Base-by-base conservation (phyloP, 2,888 invertebrate species). In the Parnassius orleans region DNA sequence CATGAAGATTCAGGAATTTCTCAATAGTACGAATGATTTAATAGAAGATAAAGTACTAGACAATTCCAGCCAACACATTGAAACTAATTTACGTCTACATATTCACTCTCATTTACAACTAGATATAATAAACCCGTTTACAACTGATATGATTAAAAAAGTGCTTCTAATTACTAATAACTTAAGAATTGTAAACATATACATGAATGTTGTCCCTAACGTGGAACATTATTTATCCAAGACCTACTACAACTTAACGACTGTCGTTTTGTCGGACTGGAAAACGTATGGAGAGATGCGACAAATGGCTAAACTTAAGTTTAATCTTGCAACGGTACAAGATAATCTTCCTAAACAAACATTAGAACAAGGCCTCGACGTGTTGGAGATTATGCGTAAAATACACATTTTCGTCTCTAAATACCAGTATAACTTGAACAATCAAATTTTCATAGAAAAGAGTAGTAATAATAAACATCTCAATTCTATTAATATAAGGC, bases 271-370 rank as follows among this genome's bases (percentile, higher is more conserved):
- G 53, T 98, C 99, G 72, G 98, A 99, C 85, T 99, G 99, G 98
- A 96, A 96, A 83, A 98, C 98, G 0, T 99, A 99, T 80, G 96
- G 97, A 15, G 97, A 98, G 87, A 99, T 99, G 99, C 94, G 98
- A 65, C 95, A 96, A 79, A 93, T 99, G 83, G 99, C 98, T 0
- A 93, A 93, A 75, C 94, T 96, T 72, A 97, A 98, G 80, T 95
- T 97, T 73, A 93, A 94, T 65, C 86, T 99, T 44, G 92, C 93
- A 15, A 95, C 97, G 0, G 94, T 97, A n/a, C 97, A 98, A 78
- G 97, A 98, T 78, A 96, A 98, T 84, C 92, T 99, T 56, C 99
- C 99, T 0, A 98, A 98, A 72, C 98, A 99, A 84, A 98, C 98
- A 0, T 91, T 99, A 61, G 99, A 99, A 81, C 99, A 99, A 89